phyloP scores from a whole-genome alignment of 2,888 invertebrate genomes.

The Yponomeuta sedellus region DNA sequence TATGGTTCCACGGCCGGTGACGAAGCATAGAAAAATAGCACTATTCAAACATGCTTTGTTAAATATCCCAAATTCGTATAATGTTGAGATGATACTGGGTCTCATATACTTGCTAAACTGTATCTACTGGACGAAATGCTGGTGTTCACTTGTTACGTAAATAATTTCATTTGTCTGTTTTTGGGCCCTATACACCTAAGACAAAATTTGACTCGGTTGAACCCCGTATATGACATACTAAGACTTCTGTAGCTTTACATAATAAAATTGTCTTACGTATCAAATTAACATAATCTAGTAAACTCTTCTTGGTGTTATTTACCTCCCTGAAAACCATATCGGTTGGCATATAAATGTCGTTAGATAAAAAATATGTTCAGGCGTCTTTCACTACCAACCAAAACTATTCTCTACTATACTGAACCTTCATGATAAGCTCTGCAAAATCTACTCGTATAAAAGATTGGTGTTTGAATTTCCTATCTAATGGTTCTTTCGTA shows the following conservation, averaged over 20 bases:
- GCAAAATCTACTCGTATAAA: conserved; percentile 42
- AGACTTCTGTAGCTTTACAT: no score
- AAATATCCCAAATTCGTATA: not conserved
- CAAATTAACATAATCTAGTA: not conserved
- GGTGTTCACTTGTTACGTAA: no score
- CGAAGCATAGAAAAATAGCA: not conserved
- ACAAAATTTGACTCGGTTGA: no score
- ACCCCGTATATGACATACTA: no score
- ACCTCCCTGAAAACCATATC: not conserved
- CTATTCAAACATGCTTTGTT: not conserved
- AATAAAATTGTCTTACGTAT: no score
- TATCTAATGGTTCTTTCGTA: conserved; percentile 65
- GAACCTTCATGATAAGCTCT: conserved; percentile 11
- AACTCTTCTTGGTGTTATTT: not conserved
- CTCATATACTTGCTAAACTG: no score
- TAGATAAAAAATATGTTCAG: not conserved
- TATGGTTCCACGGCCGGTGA: no score
- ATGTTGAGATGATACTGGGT: no score
- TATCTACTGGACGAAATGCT: not conserved
- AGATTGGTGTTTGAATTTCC: conserved; percentile 28
- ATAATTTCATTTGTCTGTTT: no score
- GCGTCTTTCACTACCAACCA: not conserved
- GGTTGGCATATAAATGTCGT: not conserved
- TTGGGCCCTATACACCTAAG: no score
- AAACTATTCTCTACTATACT: not conserved